Evolutionary conservation across 92 coral and sea anemone species (phyloP), one percentile per base, ranked within the genome.

Genomic region (Hydrozoanthus gracilis): DNA sequence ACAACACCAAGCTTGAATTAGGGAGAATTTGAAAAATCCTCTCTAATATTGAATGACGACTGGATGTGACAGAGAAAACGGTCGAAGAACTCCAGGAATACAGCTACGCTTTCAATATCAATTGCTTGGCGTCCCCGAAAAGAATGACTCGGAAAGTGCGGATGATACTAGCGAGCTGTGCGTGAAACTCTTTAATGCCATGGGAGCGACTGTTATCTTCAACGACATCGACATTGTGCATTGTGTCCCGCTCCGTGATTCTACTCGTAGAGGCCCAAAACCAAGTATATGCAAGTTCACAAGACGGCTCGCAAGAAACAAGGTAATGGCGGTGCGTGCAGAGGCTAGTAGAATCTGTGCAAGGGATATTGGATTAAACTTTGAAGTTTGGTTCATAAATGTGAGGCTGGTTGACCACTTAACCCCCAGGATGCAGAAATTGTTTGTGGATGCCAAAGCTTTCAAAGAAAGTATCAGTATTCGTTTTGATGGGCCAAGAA

Each of bases 141-240:
- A 58, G 27, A 86, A 73, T 46, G 74, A 86, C 45, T 44, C 17
- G 46, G 88, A 86, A 69, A 86, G 44, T 35, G 88, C 88, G 50
- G 68, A 86, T n/a, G 83, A 86, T 17, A 86, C 88, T 39, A 86
- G 88, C 79, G 17, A 55, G 47, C 83, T 75, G 27, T 86, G 88
- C 60, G 83, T 86, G 7, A 73, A 86, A 48, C 70, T 86, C 45
- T 86, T 86, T 44, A 86, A 86, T 14, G 50, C 12, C 71, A 86
- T 86, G 88, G 88, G 88, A 27, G 75, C 83, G 15, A 61, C 75
- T 55, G 88, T 86, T 39, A 75, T 76, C 18, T 45, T 73, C 18
- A 70, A 15, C 71, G 71, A 65, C 9, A 15, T 65, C 27, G 71
- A 66, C 45, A 4, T 66, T 17, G 71, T 44, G 27, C 45, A 66